Evolutionary conservation across 2,888 invertebrate genomes (phyloP), one percentile per base, ranked within the genome.

Genomic region (Neocrepidodera transversa): DNA sequence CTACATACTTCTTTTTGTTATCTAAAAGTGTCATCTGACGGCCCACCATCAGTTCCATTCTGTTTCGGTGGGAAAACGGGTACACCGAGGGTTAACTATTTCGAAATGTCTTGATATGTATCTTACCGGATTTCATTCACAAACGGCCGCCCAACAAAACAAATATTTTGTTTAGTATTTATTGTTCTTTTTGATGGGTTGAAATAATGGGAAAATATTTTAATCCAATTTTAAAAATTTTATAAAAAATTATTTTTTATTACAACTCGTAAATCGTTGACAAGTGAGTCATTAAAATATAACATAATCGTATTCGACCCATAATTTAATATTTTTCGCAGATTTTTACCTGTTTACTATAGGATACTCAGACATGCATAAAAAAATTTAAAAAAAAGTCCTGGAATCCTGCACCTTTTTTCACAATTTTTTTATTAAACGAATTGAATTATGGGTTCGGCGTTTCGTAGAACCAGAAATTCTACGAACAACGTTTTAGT

Each of bases 261-360:
- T 28, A 38, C 36, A 38, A 38, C 36, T 38, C 16, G 17, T 13
- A 38, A 47, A 55, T 55, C 47, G 55, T 47, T 55, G 55, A 55
- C 55, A 48, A 55, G 55, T 47, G 55, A 50, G 47, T 20, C 38
- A 47, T 55, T 55, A 55, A 48, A 47, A 35, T 14, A 55, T 55
- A 36, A 38, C 28, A 55, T n/a, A n/a, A n/a, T n/a, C n/a, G n/a
- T n/a, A n/a, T n/a, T n/a, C n/a, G 36, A 38, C 36, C 14, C 16
- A 38, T 38, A 38, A 38, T 38, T 38, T 38, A 16, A 38, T 38
- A 38, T 38, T 38, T 35, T 38, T 14, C n/a, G 14, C 4, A 16
- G 8, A 16, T 38, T 38, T 14, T 16, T 16, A 38, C 36, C 16
- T 38, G 36, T 8, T 38, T 16, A 13, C 16, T n/a, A n/a, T n/a